A percentile compares a stretch with the other conserved stretches of the same genome.
These are phyloP conservation scores for Pipistrellus kuhlii DNA, from an alignment of 2,797 vertebrate species.

Conservation along the genomic window DNA sequence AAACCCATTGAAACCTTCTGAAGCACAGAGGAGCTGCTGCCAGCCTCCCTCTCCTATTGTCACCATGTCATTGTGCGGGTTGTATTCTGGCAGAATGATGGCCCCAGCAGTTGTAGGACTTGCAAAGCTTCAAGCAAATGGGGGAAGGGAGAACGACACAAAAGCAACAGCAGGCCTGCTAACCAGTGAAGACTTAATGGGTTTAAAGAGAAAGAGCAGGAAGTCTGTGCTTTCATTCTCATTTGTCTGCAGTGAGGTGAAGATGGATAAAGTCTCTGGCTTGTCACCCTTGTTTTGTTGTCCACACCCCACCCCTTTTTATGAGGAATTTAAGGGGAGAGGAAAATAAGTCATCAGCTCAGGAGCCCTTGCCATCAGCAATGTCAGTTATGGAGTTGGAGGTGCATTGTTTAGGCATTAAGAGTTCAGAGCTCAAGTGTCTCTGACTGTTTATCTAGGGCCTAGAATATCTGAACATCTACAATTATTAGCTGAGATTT, in stretches of 20 bases:
- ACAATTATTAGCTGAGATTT: neutral
- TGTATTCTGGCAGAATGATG: conserved; percentile 81
- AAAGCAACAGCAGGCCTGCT: conserved; percentile 84
- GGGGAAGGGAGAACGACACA: conserved; percentile 81
- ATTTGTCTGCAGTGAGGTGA: conserved; percentile 84
- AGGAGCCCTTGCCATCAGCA: conserved; percentile 52
- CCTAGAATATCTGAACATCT: conserved; percentile 11
- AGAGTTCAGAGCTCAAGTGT: conserved; percentile 78
- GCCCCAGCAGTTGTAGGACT: conserved; percentile 81
- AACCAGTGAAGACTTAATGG: conserved; percentile 85
- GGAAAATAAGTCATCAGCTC: conserved; percentile 82
- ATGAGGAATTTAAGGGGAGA: conserved; percentile 83
- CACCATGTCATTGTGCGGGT: conserved; percentile 57
- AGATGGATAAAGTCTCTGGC: conserved; percentile 83
- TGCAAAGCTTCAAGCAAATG: conserved; percentile 79
- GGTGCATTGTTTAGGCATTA: conserved; percentile 77
- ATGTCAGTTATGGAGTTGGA: conserved; percentile 75
- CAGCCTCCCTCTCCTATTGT: conserved; percentile 51
- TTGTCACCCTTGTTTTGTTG: conserved; percentile 30
- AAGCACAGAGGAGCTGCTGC: neutral
- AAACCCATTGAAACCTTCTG: neutral
- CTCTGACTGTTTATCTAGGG: conserved; percentile 61
- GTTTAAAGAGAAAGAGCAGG: conserved; percentile 86
- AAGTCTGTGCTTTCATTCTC: conserved; percentile 84
- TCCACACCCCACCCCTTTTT: conserved; percentile 44